Evolutionary conservation across 2,797 vertebrate species (phyloP), one percentile per base, ranked within the genome.

Genomic region (Prunella strophiata): DNA sequence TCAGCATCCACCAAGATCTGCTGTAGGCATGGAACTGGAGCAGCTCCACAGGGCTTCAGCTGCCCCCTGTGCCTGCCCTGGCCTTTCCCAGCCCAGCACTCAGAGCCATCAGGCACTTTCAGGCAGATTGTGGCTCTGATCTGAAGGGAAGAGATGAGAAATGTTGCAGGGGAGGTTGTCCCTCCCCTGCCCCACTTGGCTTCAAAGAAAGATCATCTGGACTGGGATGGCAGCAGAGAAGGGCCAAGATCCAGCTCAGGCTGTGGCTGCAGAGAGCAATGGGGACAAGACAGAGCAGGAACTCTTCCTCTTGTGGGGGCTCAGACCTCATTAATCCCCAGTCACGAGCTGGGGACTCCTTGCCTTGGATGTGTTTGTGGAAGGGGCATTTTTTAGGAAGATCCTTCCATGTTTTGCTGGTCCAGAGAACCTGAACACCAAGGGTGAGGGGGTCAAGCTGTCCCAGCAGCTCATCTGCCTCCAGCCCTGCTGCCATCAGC

Each of bases 301-400:
- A 16, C 54, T 25, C 16, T 10, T 13, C 54, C 30, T 65, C 0
- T 0, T 4, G 22, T 2, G 7, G 20, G 36, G 26, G 63, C 29
- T 38, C 29, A 12, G 72, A 17, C 22, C 17, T 16, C 2, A 2
- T 5, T 8, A 30, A 14, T 30, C 57, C 50, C 30, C 52, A 17
- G 75, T 4, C 5, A 1, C 5, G 51, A 52, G 51, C 29, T 52
- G 51, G 51, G 29, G 7, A 32, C 51, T 32, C 29, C 29, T 52
- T 52, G 52, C 5, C 18, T 32, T 32, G 2, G 38, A 9, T 5
- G 0, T 45, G 50, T 32, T 61, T 55, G 17, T 65, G 52, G 18
- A 58, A 79, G 30, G 32, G 19, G 34, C 25, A 10, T 27, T 61
- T 61, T 29, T 40, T 16, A 51, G 70, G 70, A 67, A 62, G 36